phyloP scores from a whole-genome alignment of 2,113 vertebrate species.

The Thermophis baileyi region DNA sequence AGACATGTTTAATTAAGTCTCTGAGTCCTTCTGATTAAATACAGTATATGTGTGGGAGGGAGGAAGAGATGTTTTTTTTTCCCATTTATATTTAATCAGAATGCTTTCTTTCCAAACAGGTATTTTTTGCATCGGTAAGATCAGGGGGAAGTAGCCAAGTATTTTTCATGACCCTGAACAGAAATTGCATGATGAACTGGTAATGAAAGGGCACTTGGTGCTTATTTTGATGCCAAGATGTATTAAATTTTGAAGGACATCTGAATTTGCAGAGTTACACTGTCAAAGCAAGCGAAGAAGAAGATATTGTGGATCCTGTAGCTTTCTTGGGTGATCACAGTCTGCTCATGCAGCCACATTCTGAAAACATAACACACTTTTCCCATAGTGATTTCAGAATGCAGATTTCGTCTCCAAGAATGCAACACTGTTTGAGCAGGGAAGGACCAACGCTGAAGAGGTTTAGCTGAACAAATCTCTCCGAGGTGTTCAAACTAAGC shows the following conservation, averaged over 20 bases:
- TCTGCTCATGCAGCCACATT: constrained; percentile 21
- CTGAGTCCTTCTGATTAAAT: background rate
- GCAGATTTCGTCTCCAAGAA: constrained; percentile 58
- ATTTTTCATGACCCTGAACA: constrained; percentile 99
- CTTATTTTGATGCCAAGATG: constrained; percentile 73
- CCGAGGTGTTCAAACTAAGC: constrained; percentile 69
- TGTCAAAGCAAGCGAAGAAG: constrained; percentile 70
- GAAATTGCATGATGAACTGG: constrained; percentile 99
- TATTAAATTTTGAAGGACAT: constrained; percentile 73
- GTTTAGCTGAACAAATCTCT: constrained; percentile 60
- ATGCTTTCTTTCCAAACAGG: constrained; percentile 71
- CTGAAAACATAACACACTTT: constrained; percentile 32
- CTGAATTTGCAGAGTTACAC: constrained; percentile 71
- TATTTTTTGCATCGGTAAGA: constrained; percentile 98
- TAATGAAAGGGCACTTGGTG: constrained; percentile 78
- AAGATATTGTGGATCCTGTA: constrained; percentile 60
- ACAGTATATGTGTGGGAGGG: background rate
- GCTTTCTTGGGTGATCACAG: constrained; percentile 56
- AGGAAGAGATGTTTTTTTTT: background rate
- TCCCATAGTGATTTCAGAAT: constrained; percentile 57
- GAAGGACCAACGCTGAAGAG: constrained; percentile 66
- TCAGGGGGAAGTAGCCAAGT: constrained; percentile 99
- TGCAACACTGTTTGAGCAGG: constrained; percentile 58
- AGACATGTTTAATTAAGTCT: background rate
- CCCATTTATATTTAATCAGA: background rate